These are phyloP conservation scores for Polylopha cassiicola DNA, from an alignment of 2,888 invertebrate species.

Conservation along the genomic window DNA sequence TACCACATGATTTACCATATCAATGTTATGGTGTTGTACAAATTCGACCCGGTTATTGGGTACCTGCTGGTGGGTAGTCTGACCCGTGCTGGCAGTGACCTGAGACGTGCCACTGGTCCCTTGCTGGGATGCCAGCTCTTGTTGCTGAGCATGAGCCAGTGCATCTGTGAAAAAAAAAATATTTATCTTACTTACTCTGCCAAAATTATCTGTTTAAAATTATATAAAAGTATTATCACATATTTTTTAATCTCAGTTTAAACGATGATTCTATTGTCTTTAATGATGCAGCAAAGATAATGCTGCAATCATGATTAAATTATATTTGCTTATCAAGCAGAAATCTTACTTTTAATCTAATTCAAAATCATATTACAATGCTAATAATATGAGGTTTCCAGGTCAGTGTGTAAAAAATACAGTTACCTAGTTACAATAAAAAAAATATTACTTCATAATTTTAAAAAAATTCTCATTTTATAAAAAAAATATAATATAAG, in stretches of 20 bases:
- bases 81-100: conserved; percentile 54
- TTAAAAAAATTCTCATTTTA: too few relatives aligned
- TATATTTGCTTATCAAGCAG: too few relatives aligned
- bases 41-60: conserved; percentile 75
- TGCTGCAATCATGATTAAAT: too few relatives aligned
- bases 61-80: conserved; percentile 70
- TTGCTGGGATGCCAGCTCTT: conserved; percentile 58
- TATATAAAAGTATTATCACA: neutral
- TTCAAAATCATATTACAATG: too few relatives aligned
- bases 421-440: too few relatives aligned
- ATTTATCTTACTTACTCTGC: neutral
- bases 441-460: too few relatives aligned
- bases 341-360: too few relatives aligned
- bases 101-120: conserved; percentile 42
- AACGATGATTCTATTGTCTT: too few relatives aligned
- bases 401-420: too few relatives aligned
- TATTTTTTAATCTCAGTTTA: neutral
- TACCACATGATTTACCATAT: conserved; percentile 74
- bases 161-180: conserved; percentile 46
- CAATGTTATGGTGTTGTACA: conserved; percentile 76
- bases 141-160: conserved; percentile 69
- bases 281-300: too few relatives aligned
- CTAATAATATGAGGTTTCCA: too few relatives aligned
- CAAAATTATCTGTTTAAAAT: neutral
- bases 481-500: too few relatives aligned